These are phyloP conservation scores for Catagonus wagneri DNA, from an alignment of 2,113 vertebrate genomes.

Conservation along the genomic window DNA sequence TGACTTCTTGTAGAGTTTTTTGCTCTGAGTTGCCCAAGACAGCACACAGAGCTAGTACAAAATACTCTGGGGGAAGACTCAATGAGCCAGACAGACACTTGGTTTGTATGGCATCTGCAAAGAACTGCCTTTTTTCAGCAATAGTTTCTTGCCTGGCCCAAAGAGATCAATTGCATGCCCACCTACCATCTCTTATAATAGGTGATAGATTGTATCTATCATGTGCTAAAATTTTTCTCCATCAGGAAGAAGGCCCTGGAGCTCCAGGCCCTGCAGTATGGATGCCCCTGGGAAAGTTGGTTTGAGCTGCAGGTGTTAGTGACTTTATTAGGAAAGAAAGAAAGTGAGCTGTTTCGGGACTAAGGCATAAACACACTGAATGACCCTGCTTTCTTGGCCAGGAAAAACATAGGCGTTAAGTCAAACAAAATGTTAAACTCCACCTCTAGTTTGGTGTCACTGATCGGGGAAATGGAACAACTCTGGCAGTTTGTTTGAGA, in stretches of 20 bases:
- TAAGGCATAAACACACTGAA: conserved; percentile 48
- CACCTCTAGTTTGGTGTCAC: conserved; percentile 53
- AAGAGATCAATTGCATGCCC: not conserved
- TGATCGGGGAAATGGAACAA: conserved; percentile 61
- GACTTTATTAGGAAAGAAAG: conserved; percentile 67
- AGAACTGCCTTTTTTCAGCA: conserved; percentile 45
- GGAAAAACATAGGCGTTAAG: conserved; percentile 56
- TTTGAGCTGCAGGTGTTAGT: conserved; percentile 44
- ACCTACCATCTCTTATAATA: not conserved
- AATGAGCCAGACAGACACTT: conserved; percentile 1
- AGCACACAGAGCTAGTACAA: conserved; percentile 48
- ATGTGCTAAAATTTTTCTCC: not conserved
- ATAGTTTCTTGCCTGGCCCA: conserved; percentile 37
- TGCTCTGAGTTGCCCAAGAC: conserved; percentile 47
- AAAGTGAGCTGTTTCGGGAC: conserved; percentile 22
- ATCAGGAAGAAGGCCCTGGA: not conserved
- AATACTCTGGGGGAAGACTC: conserved; percentile 34
- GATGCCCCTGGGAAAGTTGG: not conserved
- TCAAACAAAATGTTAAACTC: conserved; percentile 72
- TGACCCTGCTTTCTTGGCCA: conserved; percentile 44
- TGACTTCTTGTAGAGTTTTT: conserved; percentile 31
- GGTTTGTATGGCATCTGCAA: conserved; percentile 7
- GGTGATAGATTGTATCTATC: not conserved
- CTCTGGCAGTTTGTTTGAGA: conserved; percentile 74
- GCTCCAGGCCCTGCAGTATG: not conserved